A percentile compares a stretch with the other conserved stretches of the same genome.
These are phyloP conservation scores for Parnassius apollo DNA, from an alignment of 2,888 invertebrate species.

Conservation along the genomic window DNA sequence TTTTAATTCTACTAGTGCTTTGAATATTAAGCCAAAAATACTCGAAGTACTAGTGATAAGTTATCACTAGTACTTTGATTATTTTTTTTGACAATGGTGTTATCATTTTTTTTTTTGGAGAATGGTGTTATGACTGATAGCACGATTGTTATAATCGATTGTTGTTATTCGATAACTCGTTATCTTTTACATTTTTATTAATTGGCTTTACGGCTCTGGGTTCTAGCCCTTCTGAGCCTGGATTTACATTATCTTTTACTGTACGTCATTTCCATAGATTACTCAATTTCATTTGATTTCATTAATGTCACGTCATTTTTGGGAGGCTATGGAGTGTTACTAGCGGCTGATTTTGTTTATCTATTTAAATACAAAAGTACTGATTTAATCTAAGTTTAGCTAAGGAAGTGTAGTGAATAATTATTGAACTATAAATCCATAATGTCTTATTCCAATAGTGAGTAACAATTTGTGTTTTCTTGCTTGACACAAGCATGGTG, in stretches of 20 bases:
- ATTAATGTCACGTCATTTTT: conserved; percentile 61
- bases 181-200: not conserved
- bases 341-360: conserved; percentile 74
- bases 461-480: conserved; percentile 48
- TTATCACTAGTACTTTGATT: no score
- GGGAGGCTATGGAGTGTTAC: conserved; percentile 56
- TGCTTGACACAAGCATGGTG: conserved; percentile 42
- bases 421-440: conserved; percentile 52
- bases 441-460: conserved; percentile 77
- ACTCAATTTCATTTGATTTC: conserved; percentile 24
- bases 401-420: conserved; percentile 50
- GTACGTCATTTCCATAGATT: not conserved
- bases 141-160: no score
- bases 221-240: not conserved
- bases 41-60: no score
- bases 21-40: no score
- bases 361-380: conserved; percentile 63
- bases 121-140: no score
- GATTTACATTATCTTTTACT: not conserved
- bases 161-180: no score
- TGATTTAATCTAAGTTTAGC: conserved; percentile 49
- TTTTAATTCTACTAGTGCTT: no score
- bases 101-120: no score
- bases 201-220: no score
- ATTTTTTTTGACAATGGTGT: no score